Evolutionary conservation across 2,888 invertebrate genomes (phyloP), one percentile per base, ranked within the genome.

Genomic region (Phyllotreta cruciferae): DNA sequence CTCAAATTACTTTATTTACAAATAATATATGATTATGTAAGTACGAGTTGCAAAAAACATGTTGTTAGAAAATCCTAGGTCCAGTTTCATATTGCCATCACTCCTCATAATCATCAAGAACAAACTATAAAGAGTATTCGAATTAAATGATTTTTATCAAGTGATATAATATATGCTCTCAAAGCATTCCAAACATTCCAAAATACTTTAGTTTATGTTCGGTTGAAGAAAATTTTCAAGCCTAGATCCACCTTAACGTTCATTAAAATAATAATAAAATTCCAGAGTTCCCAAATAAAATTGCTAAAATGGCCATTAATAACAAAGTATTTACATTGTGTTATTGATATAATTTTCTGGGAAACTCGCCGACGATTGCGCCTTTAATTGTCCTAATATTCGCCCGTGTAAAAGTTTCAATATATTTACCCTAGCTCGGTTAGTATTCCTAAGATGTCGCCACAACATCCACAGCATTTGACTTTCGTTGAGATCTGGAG

Each of bases 401-500:
- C 24, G 4, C 24, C 24, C 24, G 4, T 24, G 4, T 24, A 24
- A 24, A 3, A 24, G 4, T 24, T 24, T 24, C 24, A 24, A 24
- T 3, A 24, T 24, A 54, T 63, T 66, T 60, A 71, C 71, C 63
- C 70, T 66, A 14, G 67, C 61, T 44, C 72, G 64, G 37, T 70
- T 73, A 13, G 75, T 70, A 34, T 71, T 74, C 49, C 77, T 72
- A 8, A 78, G 69, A 64, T 78, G 79, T 61, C 78, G 72, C 80
- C 79, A 81, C 37, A 80, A 69, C 78, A 80, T 79, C 79, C 79
- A 80, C 64, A 80, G 68, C 74, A 79, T 78, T 69, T 77, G 78
- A 58, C 73, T 77, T 57, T 78, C 78, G 55, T 74, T 75, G 13
- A 76, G 73, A 50, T 77, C 77, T 7, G 74, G 63, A 6, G 72